Evolutionary conservation across 2,888 invertebrate genomes (phyloP), one percentile per base, ranked within the genome.

Genomic region (Sthenelais limicola): DNA sequence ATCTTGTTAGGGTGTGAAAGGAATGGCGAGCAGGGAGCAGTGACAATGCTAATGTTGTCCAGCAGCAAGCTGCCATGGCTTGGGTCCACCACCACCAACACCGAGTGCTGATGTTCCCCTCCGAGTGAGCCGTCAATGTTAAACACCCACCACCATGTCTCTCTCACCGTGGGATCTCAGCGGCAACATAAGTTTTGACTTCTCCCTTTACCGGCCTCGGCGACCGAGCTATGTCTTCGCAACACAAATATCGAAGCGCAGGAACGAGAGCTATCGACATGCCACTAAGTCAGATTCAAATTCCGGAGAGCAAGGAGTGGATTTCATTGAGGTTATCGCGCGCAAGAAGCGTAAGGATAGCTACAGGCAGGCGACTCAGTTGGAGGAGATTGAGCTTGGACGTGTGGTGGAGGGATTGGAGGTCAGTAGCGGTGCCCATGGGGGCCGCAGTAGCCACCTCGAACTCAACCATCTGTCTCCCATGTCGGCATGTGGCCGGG

Each of bases 201-300:
- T 87, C 73, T 83, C 83, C 30, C 76, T 85, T 33, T 86, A 86
- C 75, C 80, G 86, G 30, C 86, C 86, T 7, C 79, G 87, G 5
- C 75, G 87, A 9, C 84, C 86, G 0, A 87, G 86, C 74, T 87
- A 87, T 76, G 85, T 86, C 3, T 84, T 82, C 73, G 87, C 87
- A 21, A 87, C 87, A 12, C 84, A 85, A 75, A 75, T 70, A 26
- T 68, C 77, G 4, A 80, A 80, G 43, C 83, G 84, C 49, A 76
- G 86, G n/a, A 85, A 82, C 49, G 86, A 85, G 73, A 86, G 86
- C 70, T 86, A 86, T 72, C 80, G 85, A 12, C 83, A 85, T 73
- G 86, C 86, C 43, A 82, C 81, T 7, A 80, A 80, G 49, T 72
- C 76, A 1, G 78, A 72, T n/a, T 72, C 73, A 9, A 62, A 35